Evolutionary conservation across 2,113 vertebrate genomes (phyloP).

Genomic region (Python bivittatus): DNA sequence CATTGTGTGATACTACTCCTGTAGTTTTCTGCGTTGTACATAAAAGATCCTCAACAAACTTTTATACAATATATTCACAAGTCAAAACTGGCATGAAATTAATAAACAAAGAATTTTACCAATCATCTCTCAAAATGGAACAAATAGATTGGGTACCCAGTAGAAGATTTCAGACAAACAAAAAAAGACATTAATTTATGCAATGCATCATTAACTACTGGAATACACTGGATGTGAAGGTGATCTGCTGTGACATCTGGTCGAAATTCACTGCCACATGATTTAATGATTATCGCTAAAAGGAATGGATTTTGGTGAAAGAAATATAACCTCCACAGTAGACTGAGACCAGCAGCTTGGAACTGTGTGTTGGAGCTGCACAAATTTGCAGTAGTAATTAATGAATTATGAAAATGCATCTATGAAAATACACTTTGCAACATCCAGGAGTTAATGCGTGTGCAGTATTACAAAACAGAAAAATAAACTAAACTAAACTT

Average conservation of each 20-base stretch:
- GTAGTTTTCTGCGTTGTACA: neutral
- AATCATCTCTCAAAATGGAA: neutral
- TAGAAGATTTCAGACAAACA: neutral
- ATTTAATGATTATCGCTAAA: slow-evolving; percentile 4
- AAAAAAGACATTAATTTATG: slow-evolving; percentile 14
- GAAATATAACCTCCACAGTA: neutral
- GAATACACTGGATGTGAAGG: neutral
- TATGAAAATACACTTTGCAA: neutral
- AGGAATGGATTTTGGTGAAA: neutral
- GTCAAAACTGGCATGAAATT: neutral
- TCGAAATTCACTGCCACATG: slow-evolving; percentile 8
- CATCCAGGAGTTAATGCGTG: neutral
- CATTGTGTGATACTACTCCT: neutral
- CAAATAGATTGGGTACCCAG: neutral
- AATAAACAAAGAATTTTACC: neutral
- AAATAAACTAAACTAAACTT: neutral
- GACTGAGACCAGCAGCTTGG: neutral
- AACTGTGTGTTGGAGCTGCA: neutral
- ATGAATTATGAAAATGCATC: neutral
- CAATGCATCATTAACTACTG: slow-evolving; percentile 12
- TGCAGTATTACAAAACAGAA: neutral
- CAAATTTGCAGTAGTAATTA: neutral
- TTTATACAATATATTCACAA: neutral
- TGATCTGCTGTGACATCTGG: neutral
- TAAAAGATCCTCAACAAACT: neutral